Conservation (phyloP, 2,888 invertebrate species). For the Megalurothrips usitatus region DNA sequence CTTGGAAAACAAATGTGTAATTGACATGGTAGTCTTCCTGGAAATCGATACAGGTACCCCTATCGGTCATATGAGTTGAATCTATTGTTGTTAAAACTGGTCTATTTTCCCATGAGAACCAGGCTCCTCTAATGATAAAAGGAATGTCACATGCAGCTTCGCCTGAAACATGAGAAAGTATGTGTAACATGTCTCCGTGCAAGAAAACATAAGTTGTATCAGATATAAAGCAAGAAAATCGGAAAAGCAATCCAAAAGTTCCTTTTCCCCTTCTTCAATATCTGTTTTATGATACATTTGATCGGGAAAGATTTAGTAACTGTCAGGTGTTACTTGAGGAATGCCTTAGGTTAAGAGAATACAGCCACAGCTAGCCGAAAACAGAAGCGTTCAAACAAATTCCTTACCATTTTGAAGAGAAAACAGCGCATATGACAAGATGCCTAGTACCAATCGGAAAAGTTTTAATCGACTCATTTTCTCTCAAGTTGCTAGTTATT, state of each 20-base stretch:
- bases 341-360: neutral
- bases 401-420: neutral
- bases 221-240: too few species aligned
- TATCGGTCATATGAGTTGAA: conserved; percentile 68
- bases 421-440: neutral
- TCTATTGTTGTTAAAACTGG: conserved; percentile 76
- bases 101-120: conserved; percentile 90
- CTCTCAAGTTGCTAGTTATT: too few species aligned
- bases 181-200: neutral
- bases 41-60: conserved; percentile 68
- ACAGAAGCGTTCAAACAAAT: neutral
- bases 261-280: neutral
- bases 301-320: neutral
- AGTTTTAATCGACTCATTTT: neutral
- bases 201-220: too few species aligned
- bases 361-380: neutral
- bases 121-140: conserved; percentile 71
- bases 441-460: neutral
- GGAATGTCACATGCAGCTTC: conserved; percentile 63
- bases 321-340: neutral
- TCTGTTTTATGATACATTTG: neutral
- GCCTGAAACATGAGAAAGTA: neutral
- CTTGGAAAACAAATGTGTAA: conserved; percentile 75
- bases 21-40: conserved; percentile 71
- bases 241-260: neutral